These are phyloP conservation scores for Arge pagana DNA, from an alignment of 2,888 invertebrate genomes.

Conservation along the genomic window DNA sequence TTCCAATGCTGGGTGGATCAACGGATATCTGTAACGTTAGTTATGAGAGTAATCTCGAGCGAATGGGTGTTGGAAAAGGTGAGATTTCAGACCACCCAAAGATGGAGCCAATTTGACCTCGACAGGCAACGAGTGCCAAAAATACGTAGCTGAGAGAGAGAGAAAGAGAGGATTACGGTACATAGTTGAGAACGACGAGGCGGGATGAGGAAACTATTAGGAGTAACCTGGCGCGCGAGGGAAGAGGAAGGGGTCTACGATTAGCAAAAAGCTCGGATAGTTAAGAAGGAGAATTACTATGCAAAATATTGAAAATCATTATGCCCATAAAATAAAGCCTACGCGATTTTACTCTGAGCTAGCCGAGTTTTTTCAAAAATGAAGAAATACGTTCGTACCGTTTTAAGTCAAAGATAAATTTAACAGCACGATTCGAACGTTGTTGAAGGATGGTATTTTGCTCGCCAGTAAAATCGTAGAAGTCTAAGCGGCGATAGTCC, in stretches of 20 bases:
- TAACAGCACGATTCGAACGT: neutral
- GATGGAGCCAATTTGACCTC: no score
- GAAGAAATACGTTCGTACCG: constrained; percentile 15
- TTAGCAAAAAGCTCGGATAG: neutral
- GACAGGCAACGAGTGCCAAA: constrained; percentile 23
- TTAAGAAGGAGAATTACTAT: neutral
- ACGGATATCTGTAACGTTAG: no score
- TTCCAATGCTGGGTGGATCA: no score
- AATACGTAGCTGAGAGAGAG: neutral
- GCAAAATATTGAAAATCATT: neutral
- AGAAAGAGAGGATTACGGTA: constrained; percentile 14
- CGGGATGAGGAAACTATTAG: constrained; percentile 5
- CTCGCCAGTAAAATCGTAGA: neutral
- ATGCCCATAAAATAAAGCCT: constrained; percentile 9
- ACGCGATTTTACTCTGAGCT: constrained; percentile 1
- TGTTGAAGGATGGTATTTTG: constrained; percentile 11
- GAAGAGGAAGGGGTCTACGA: neutral
- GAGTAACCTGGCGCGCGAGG: neutral
- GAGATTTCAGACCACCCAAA: no score
- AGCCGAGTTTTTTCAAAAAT: constrained; percentile 11
- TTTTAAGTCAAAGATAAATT: constrained; percentile 19
- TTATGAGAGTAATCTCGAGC: no score
- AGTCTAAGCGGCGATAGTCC: neutral
- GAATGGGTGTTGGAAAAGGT: no score
- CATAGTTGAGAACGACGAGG: neutral